Conservation (phyloP, 2,797 vertebrate species). For the Myotis vivesi region DNA sequence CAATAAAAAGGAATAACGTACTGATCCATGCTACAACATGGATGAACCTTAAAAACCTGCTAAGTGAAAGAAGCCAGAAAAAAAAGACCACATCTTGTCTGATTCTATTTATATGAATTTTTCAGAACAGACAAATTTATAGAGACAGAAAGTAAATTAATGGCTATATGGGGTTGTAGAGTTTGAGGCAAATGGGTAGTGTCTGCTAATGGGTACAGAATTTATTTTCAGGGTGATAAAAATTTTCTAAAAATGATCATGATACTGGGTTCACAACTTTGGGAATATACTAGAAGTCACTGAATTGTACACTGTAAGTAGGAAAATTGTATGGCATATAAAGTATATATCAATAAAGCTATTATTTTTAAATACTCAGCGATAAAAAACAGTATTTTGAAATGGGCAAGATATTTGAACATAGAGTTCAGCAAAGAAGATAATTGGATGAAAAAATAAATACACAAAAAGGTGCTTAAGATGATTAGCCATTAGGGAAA, state of each 20-base stretch:
- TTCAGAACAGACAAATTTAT: background rate
- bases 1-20: background rate
- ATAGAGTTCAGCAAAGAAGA: background rate
- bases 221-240: background rate
- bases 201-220: background rate
- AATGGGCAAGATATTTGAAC: background rate
- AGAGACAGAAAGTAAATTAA: constrained; percentile 13
- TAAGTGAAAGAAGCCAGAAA: background rate
- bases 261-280: background rate
- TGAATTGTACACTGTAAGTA: background rate
- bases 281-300: background rate
- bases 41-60: background rate
- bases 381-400: background rate
- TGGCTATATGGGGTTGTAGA: background rate
- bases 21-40: background rate
- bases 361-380: background rate
- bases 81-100: background rate
- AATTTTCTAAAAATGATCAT: background rate
- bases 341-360: background rate
- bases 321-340: background rate
- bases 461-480: background rate
- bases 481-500: background rate
- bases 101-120: background rate
- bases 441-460: background rate
- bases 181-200: background rate